Base-by-base conservation (phyloP, 2,888 invertebrate genomes). In the Apocheima hispidaria region DNA sequence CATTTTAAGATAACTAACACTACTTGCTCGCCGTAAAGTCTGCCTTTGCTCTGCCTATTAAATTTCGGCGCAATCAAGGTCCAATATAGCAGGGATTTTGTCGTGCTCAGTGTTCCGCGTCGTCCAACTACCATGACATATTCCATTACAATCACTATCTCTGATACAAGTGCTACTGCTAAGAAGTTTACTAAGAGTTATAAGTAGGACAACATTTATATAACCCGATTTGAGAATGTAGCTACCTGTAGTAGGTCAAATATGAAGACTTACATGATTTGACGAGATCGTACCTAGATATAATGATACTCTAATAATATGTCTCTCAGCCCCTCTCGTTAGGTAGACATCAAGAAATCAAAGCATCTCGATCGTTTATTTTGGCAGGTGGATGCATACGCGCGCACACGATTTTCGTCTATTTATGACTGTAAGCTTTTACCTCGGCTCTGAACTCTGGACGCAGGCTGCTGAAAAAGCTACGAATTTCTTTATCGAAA, bases 341-440 rank as follows among this genome's bases (percentile, higher is more conserved):
- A n/a, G n/a, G n/a, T n/a, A n/a, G n/a, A n/a, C n/a, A n/a, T 20
- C 40, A 9, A 23, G 23, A 38, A 38, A 20, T 38, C 38, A 10
- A 41, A 14, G 41, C 41, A 26, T n/a, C n/a, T n/a, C n/a, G n/a
- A n/a, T 28, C 7, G 83, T 87, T 88, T 89, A 70, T 88, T 88
- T 80, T 85, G 83, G 80, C 88, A 89, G 88, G 76, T 87, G 88
- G 74, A 73, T 66, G 68, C 74, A 70, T 57, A 57, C 71, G 52
- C 60, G 40, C 33, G 46, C 53, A 48, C 50, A 49, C 9, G 21
- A 38, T 49, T 40, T 35, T 51, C 30, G 48, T 52, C 46, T 52
- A 48, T 53, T 59, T 59, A 48, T 33, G 54, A 33, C 7, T 20
- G 23, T 36, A 38, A 26, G 38, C 55, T 41, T 48, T 49, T 50